Percentiles rank a stretch among this genome's conserved stretches.
These are phyloP conservation scores for Semicossyphus pulcher DNA, from an alignment of 2,113 vertebrate species.

Conservation along the genomic window DNA sequence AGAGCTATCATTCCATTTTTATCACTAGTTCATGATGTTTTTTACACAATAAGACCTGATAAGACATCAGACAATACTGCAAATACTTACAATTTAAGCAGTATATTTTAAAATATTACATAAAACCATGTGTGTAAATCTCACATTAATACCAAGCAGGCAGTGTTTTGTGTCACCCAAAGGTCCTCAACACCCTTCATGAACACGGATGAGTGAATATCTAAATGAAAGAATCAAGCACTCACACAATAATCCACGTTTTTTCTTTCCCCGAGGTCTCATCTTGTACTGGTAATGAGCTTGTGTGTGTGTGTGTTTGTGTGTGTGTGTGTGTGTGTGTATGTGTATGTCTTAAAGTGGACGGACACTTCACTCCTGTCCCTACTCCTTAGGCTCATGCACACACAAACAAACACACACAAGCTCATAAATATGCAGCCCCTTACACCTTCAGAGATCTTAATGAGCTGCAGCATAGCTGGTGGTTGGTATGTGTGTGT, in stretches of 20 bases:
- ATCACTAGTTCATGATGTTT: conserved; percentile 4
- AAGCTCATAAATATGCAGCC: conserved; percentile 45
- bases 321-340: no score
- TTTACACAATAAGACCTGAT: no score
- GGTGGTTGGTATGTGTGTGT: background rate
- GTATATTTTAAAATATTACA: no score
- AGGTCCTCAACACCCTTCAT: no score
- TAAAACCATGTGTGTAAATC: no score
- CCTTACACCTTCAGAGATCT: conserved; percentile 15
- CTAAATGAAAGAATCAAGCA: background rate
- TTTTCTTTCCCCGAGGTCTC: background rate
- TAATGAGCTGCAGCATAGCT: conserved; percentile 36
- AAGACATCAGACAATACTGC: no score
- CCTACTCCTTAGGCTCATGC: background rate
- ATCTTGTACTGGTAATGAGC: background rate
- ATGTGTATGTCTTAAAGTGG: background rate
- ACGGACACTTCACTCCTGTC: conserved; percentile 1
- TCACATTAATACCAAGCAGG: no score
- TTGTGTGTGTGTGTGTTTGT: no score
- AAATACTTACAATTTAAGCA: no score
- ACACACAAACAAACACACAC: background rate
- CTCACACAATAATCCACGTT: background rate
- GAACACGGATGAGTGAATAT: no score
- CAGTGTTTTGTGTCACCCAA: no score
- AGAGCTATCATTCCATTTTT: background rate